A percentile compares a stretch with the other conserved stretches of the same genome.
These are phyloP conservation scores for Clarias platycephalus DNA, from an alignment of 2,797 vertebrate species.

Conservation along the genomic window DNA sequence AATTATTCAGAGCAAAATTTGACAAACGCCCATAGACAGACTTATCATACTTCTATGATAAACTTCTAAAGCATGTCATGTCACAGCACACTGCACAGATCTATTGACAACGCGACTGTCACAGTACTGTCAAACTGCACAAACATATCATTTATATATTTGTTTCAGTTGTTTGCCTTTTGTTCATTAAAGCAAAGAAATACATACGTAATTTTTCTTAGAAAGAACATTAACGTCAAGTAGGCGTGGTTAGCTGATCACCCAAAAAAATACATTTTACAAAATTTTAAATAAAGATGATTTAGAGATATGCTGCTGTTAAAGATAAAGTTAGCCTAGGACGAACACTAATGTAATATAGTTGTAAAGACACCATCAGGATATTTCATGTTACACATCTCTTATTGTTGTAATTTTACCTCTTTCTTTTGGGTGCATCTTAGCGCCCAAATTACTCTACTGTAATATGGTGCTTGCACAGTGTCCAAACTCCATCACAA, in stretches of 20 bases:
- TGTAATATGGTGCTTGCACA: no score
- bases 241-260: neutral
- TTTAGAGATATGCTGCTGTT: neutral
- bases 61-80: conserved; percentile 15
- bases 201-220: neutral
- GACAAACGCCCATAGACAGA: neutral
- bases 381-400: no score
- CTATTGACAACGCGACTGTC: neutral
- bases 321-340: neutral
- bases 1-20: conserved; percentile 8
- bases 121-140: conserved; percentile 15
- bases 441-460: no score
- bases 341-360: no score
- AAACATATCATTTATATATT: neutral
- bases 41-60: neutral
- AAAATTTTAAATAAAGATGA: neutral
- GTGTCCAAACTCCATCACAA: no score
- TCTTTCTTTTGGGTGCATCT: no score
- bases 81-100: neutral
- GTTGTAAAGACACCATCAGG: no score
- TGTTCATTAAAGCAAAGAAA: neutral
- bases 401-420: no score
- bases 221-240: neutral
- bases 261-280: neutral
- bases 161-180: neutral